phyloP scores from a whole-genome alignment of 2,888 invertebrate genomes.

The Phyto melanocephala region DNA sequence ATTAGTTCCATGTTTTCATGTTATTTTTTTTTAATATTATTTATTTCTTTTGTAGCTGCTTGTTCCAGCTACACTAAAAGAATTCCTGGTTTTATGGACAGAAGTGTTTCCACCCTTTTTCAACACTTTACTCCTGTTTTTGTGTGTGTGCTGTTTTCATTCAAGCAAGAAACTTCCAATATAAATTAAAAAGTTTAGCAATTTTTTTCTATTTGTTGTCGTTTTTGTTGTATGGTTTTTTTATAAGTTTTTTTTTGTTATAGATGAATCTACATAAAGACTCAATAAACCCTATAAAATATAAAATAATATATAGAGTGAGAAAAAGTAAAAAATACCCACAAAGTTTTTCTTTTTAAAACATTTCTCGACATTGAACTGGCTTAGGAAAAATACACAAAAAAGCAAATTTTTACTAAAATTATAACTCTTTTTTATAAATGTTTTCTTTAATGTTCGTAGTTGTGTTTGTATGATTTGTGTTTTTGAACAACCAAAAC shows the following conservation, averaged over 20 bases:
- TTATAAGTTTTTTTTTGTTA: constrained; percentile 19
- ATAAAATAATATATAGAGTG: constrained; percentile 8
- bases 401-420: not conserved
- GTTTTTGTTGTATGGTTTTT: constrained; percentile 68
- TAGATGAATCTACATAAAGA: constrained; percentile 63
- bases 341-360: constrained; percentile 17
- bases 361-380: constrained; percentile 33
- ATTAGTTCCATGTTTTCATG: constrained; percentile 41
- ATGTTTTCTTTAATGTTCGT: not conserved
- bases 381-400: constrained; percentile 5
- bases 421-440: not conserved
- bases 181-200: constrained; percentile 78
- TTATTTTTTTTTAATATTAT: no score
- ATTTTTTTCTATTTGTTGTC: constrained; percentile 70
- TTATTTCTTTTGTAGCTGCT: no score
- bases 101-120: constrained; percentile 68
- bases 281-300: constrained; percentile 60
- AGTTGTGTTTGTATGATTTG: constrained; percentile 51
- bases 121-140: constrained; percentile 70
- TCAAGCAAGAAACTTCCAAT: constrained; percentile 73
- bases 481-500: constrained; percentile 49
- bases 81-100: constrained; percentile 46
- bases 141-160: constrained; percentile 22
- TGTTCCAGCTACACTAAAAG: constrained; percentile 3
- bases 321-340: not conserved